Evolutionary conservation across 1,140 invertebrate genomes (phyloP), one percentile per base, ranked within the genome.

Genomic region (Leptoteleia sp.): DNA sequence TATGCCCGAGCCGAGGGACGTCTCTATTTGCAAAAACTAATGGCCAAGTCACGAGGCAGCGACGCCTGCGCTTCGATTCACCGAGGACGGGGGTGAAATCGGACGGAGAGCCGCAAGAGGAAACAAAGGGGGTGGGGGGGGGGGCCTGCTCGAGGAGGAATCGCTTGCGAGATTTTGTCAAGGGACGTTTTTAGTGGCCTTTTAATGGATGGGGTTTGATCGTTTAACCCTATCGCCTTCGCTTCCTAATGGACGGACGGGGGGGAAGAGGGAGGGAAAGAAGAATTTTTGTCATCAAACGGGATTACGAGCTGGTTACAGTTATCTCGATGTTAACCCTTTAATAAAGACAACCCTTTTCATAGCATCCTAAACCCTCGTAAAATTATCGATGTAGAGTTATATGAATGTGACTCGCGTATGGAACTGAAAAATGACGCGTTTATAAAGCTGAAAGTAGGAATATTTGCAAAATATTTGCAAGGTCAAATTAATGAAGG

Each of bases 1-100:
- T 45, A 78, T 48, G 16, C 62, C 48, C 12, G 5, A 35, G 38
- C 45, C 13, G 12, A 68, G 33, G 17, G 47, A 75, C 64, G 54
- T 75, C 77, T 76, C 65, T 75, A 79, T 76, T 75, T 79, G 65
- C 64, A 70, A 65, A 70, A 73, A 68, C 64, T 72, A 76, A 68
- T 76, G 72, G 57, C 48, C 17, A 57, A 77, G 48, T 77, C 64
- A 70, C 64, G 57, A 77, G 50, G 3, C 29, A n/a, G 25, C n/a
- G 3, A 61, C 57, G 57, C 50, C 37, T 59, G 35, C 62, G 31
- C 40, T 25, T 48, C 35, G 22, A 50, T 59, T 52, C 15, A 4
- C 19, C 7, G 13, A 45, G 16, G 65, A 57, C 17, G 42, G 35
- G 52, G 52, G n/a, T 47, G 33, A n/a, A 43, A 35, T 54, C n/a